phyloP scores from a whole-genome alignment of 1,140 invertebrate species.

The Pseudobourletiella spinata region DNA sequence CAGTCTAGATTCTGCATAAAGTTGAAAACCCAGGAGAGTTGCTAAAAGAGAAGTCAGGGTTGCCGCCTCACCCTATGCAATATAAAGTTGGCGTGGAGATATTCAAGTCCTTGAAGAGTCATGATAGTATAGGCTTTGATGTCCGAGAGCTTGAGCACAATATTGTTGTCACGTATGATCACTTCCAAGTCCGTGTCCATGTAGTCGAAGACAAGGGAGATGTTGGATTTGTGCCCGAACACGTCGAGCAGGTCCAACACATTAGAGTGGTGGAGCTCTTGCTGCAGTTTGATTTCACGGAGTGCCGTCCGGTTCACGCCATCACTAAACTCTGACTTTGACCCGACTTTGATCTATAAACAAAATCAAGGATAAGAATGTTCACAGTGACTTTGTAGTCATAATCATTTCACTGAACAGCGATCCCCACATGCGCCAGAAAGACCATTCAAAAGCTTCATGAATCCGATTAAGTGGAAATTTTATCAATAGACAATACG shows the following conservation, averaged over 20 bases:
- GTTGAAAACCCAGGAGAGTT: too few relatives aligned
- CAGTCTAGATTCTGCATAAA: too few relatives aligned
- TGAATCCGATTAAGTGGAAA: too few relatives aligned
- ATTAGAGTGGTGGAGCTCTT: conserved; percentile 91
- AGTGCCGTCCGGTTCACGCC: conserved; percentile 97
- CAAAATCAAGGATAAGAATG: too few relatives aligned
- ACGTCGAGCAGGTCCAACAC: conserved; percentile 91
- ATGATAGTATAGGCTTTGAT: conserved; percentile 95
- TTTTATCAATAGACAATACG: too few relatives aligned
- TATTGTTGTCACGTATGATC: conserved; percentile 73
- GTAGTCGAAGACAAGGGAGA: conserved; percentile 98
- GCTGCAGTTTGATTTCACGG: conserved; percentile 94
- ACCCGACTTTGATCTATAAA: conserved; percentile 87
- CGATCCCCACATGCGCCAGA: too few relatives aligned
- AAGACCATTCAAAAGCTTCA: too few relatives aligned
- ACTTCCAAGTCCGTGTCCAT: conserved; percentile 99
- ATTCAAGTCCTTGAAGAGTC: conserved; percentile 89
- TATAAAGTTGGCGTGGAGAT: conserved; percentile 93
- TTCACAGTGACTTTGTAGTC: too few relatives aligned
- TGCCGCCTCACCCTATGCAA: conserved; percentile 77
- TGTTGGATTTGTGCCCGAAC: conserved; percentile 94
- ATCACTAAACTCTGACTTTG: conserved; percentile 85
- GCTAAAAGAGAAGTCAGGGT: too few relatives aligned
- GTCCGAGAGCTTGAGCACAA: conserved; percentile 83
- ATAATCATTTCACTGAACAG: too few relatives aligned